Evolutionary conservation across 1,140 invertebrate genomes (phyloP).

Genomic region (Telenomus remus): DNA sequence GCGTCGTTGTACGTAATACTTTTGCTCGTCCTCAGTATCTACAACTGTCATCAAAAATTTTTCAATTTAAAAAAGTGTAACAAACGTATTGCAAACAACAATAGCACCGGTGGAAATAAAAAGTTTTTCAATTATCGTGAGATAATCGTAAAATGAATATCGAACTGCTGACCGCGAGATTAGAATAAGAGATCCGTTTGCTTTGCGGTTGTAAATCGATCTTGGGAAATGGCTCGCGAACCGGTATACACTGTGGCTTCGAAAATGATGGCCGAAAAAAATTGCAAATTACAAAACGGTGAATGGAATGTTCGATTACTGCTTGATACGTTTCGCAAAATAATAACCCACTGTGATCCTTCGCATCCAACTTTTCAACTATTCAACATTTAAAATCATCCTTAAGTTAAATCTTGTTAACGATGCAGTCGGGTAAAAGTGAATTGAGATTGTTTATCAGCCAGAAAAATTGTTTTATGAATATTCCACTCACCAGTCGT

Average conservation of each 20-base stretch:
- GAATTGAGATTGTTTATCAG: constrained; percentile 58
- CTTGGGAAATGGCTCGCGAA: constrained; percentile 46
- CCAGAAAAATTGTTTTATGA: constrained; percentile 48
- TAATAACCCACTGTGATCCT: constrained; percentile 13
- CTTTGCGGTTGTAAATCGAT: constrained; percentile 52
- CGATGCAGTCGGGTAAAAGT: constrained; percentile 20
- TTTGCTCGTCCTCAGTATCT: background rate
- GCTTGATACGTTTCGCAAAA: constrained; percentile 30
- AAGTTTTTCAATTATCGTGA: constrained; percentile 31
- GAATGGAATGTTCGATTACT: constrained; percentile 52
- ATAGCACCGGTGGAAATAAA: background rate
- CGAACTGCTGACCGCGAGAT: constrained; percentile 37
- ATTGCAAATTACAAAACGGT: constrained; percentile 54
- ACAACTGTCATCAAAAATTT: background rate
- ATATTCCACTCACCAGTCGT: constrained; percentile 51
- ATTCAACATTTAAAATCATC: constrained; percentile 14
- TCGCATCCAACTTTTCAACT: constrained; percentile 49
- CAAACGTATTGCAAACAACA: background rate
- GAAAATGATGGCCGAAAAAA: constrained; percentile 52
- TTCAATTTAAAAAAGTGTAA: background rate
- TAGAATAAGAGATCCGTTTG: constrained; percentile 52
- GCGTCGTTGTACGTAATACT: background rate
- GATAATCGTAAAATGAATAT: constrained; percentile 44
- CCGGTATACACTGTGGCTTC: constrained; percentile 40
- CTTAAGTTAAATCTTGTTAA: constrained; percentile 38